Conservation (phyloP, 2,888 invertebrate species). For the Ceriagrion tenellum region DNA sequence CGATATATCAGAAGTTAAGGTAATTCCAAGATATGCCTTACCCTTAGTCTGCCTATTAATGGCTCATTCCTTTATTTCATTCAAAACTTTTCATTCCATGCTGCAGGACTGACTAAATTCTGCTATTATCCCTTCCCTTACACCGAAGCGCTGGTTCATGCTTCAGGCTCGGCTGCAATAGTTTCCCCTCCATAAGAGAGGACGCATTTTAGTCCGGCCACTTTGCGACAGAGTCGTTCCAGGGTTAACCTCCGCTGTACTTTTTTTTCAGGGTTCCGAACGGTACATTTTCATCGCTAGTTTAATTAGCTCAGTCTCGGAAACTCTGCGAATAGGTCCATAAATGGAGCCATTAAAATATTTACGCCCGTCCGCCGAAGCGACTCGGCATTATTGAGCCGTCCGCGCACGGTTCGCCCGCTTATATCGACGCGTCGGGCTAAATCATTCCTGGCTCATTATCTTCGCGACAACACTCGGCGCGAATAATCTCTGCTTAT, state of each 20-base stretch:
- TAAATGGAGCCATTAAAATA: constrained; percentile 24
- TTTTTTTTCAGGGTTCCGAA: neutral
- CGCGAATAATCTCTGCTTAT: neutral
- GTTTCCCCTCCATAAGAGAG: neutral
- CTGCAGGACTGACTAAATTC: too few species aligned
- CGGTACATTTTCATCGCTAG: neutral
- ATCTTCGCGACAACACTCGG: neutral
- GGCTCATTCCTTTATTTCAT: too few species aligned
- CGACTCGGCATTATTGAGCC: neutral
- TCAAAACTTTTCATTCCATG: too few species aligned
- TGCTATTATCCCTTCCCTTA: too few species aligned
- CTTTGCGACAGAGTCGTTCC: neutral
- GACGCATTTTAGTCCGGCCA: neutral
- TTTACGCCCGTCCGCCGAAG: neutral
- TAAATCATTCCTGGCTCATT: neutral
- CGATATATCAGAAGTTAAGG: too few species aligned
- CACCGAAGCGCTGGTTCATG: too few species aligned
- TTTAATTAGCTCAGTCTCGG: constrained; percentile 3
- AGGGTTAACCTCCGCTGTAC: neutral
- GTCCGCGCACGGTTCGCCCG: neutral
- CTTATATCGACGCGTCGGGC: neutral
- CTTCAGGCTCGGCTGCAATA: neutral
- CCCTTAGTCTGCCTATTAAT: too few species aligned
- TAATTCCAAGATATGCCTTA: too few species aligned
- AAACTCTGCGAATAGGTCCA: neutral